phyloP scores from a whole-genome alignment of 1,140 invertebrate genomes.

The Neodiprion virginianus region DNA sequence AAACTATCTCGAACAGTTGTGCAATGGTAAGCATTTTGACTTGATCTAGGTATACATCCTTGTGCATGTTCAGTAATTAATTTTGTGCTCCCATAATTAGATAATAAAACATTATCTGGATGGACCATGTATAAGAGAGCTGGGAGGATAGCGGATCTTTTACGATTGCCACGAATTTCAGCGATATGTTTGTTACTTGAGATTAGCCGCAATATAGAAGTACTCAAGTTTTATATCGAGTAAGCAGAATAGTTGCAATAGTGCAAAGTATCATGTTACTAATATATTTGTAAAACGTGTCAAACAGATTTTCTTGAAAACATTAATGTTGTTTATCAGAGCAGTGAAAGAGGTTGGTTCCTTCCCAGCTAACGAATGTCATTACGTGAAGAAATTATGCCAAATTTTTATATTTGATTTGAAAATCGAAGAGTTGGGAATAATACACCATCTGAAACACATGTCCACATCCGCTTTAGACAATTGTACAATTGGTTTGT shows the following conservation, averaged over 20 bases:
- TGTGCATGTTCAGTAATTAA: background rate
- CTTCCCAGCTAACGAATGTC: background rate
- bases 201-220: slow-evolving; percentile 22
- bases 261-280: slow-evolving; percentile 9
- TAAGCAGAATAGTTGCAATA: slow-evolving; percentile 23
- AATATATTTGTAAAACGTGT: background rate
- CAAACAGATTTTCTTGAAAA: background rate
- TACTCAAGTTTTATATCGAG: slow-evolving; percentile 33
- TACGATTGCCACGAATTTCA: slow-evolving; percentile 33
- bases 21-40: slow-evolving; percentile 30
- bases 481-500: background rate
- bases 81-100: slow-evolving; percentile 8
- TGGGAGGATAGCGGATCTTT: slow-evolving; percentile 36
- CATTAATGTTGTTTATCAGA: background rate
- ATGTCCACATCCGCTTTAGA: background rate
- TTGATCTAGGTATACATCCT: slow-evolving; percentile 14
- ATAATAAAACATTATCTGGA: background rate
- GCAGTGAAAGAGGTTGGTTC: background rate
- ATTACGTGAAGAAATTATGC: background rate
- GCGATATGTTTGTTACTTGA: slow-evolving; percentile 35
- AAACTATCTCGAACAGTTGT: slow-evolving; percentile 29
- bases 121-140: slow-evolving; percentile 22
- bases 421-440: background rate
- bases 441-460: background rate
- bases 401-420: background rate